phyloP scores from a whole-genome alignment of 2,113 vertebrate genomes.

The Gadus chalcogrammus region DNA sequence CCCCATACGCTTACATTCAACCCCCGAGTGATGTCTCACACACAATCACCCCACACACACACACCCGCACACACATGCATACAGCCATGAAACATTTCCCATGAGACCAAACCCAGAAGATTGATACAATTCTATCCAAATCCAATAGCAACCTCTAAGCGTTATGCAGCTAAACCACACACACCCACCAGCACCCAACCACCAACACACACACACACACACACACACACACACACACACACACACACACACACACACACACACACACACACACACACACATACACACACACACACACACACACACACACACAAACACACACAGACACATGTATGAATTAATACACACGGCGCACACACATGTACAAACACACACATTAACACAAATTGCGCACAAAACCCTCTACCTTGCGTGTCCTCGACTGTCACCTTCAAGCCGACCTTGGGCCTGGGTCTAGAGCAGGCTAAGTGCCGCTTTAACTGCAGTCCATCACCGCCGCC shows the following conservation, averaged over 20 bases:
- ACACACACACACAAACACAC: conserved; percentile 4
- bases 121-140: too few species aligned
- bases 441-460: too few species aligned
- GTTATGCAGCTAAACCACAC: background rate
- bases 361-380: background rate
- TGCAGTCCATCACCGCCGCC: background rate
- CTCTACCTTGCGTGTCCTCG: background rate
- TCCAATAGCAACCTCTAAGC: too few species aligned
- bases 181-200: background rate
- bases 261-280: background rate
- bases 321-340: background rate
- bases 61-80: conserved; percentile 12
- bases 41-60: conserved; percentile 6
- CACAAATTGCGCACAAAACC: background rate
- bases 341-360: background rate
- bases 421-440: too few species aligned
- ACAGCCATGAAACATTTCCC: background rate
- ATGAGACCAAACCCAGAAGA: too few species aligned
- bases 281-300: background rate
- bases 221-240: background rate
- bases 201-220: background rate
- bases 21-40: conserved; percentile 54
- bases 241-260: conserved; percentile 8
- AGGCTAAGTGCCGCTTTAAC: background rate
- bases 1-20: conserved; percentile 60